Percentiles rank a stretch among this genome's conserved stretches.
These are phyloP conservation scores for Pseudeuparius sepicola DNA, from an alignment of 2,888 invertebrate species.

Conservation along the genomic window DNA sequence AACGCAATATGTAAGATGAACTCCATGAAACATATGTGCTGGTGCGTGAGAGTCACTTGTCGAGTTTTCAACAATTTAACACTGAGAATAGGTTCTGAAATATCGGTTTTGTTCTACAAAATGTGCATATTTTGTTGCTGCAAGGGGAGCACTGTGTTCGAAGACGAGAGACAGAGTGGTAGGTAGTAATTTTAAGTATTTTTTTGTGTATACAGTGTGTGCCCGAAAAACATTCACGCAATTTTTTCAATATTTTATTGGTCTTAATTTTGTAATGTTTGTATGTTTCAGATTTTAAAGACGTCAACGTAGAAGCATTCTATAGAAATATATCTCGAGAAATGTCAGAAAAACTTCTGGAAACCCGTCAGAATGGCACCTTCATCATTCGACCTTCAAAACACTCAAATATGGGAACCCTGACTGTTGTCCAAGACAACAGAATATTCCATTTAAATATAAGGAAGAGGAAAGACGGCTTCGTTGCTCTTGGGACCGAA, in stretches of 20 bases:
- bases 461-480: conserved; percentile 42
- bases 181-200: no score
- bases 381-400: conserved; percentile 49
- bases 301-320: conserved; percentile 39
- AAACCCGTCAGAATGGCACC: conserved; percentile 48
- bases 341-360: conserved; percentile 44
- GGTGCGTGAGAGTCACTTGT: conserved; percentile 34
- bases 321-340: conserved; percentile 46
- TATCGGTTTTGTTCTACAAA: conserved; percentile 29
- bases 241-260: conserved; percentile 5
- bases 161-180: no score
- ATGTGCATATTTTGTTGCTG: conserved; percentile 32
- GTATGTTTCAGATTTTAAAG: conserved; percentile 22
- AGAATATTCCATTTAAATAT: conserved; percentile 49
- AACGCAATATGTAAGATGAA: no score
- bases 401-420: conserved; percentile 41
- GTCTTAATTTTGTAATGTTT: conserved; percentile 2
- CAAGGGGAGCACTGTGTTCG: conserved; percentile 7
- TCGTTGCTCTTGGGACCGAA: conserved; percentile 46
- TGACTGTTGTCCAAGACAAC: conserved; percentile 44
- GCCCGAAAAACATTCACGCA: no score
- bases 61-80: conserved; percentile 33
- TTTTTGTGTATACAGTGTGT: no score
- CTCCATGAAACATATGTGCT: conserved; percentile 27
- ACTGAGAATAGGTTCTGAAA: conserved; percentile 28